A percentile compares a stretch with the other conserved stretches of the same genome.
Evolutionary conservation across 1,140 invertebrate genomes (phyloP).

Genomic region (Zophobas morio): DNA sequence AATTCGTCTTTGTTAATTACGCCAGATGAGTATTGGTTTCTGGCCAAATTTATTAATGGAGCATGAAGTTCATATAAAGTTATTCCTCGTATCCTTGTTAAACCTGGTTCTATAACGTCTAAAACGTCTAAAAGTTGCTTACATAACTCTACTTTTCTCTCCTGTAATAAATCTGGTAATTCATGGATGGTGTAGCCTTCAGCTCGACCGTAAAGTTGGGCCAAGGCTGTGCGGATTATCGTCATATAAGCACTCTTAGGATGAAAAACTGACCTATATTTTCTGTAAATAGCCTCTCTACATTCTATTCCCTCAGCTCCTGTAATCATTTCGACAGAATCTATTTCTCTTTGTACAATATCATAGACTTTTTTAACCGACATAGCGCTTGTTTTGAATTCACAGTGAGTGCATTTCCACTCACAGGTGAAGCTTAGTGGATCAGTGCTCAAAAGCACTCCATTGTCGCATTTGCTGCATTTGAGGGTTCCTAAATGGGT

Average conservation of each 20-base stretch:
- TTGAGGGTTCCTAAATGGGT: conserved; percentile 84
- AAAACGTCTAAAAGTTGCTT: conserved; percentile 77
- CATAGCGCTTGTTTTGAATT: conserved; percentile 72
- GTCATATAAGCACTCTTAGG: conserved; percentile 79
- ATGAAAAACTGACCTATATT: conserved; percentile 78
- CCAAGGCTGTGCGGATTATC: conserved; percentile 76
- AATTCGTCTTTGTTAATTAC: conserved; percentile 74
- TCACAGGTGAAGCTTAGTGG: conserved; percentile 77
- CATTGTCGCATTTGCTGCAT: conserved; percentile 82
- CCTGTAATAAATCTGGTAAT: conserved; percentile 78
- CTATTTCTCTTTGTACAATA: conserved; percentile 77
- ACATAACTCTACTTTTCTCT: conserved; percentile 83
- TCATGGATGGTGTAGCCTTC: conserved; percentile 80
- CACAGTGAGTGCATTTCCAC: conserved; percentile 84
- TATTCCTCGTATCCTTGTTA: conserved; percentile 81
- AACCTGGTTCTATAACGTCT: conserved; percentile 82
- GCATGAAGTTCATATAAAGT: conserved; percentile 85
- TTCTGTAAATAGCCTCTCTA: conserved; percentile 72
- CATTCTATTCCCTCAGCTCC: conserved; percentile 66
- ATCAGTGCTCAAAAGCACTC: conserved; percentile 76
- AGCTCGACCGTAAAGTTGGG: conserved; percentile 83
- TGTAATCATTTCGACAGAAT: conserved; percentile 68
- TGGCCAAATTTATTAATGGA: conserved; percentile 79
- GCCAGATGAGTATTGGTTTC: conserved; percentile 74
- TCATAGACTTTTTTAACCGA: conserved; percentile 73